Evolutionary conservation across 92 coral and sea anemone genomes (phyloP).

Genomic region (Heteractis magnifica): DNA sequence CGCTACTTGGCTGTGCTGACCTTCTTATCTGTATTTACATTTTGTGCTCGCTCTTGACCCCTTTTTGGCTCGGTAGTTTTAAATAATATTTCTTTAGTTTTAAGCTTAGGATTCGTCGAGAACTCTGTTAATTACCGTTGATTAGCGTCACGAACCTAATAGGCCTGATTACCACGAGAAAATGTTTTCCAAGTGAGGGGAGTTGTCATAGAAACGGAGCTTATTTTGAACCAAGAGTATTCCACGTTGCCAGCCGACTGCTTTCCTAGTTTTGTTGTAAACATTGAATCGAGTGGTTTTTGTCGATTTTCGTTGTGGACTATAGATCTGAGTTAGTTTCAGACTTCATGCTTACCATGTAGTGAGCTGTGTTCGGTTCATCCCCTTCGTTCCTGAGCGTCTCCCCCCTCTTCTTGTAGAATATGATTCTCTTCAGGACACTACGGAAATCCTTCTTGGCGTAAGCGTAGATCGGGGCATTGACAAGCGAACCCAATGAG

Average conservation of each 20-base stretch:
- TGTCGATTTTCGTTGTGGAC: background rate
- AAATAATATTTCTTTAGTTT: background rate
- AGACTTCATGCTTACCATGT: slow-evolving; percentile 6
- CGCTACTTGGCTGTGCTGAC: background rate
- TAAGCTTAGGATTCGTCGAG: background rate
- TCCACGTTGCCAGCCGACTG: background rate
- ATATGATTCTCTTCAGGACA: slow-evolving; percentile 22
- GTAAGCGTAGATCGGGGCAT: slow-evolving; percentile 62
- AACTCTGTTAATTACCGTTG: background rate
- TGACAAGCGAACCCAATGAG: slow-evolving; percentile 51
- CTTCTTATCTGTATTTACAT: background rate
- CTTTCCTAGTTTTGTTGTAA: background rate
- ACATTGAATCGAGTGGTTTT: background rate
- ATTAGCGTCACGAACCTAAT: background rate
- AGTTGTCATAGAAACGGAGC: slow-evolving; percentile 13
- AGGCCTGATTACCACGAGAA: background rate
- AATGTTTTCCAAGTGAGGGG: background rate
- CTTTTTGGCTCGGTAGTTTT: background rate
- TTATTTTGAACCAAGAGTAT: background rate
- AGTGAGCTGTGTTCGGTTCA: slow-evolving; percentile 13
- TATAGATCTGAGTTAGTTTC: background rate
- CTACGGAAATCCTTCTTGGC: slow-evolving; percentile 48
- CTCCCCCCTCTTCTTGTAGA: background rate
- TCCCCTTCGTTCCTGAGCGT: background rate
- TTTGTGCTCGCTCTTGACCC: background rate